These are phyloP conservation scores for Lutraria rhynchaena DNA, from an alignment of 1,140 invertebrate species.

Conservation along the genomic window DNA sequence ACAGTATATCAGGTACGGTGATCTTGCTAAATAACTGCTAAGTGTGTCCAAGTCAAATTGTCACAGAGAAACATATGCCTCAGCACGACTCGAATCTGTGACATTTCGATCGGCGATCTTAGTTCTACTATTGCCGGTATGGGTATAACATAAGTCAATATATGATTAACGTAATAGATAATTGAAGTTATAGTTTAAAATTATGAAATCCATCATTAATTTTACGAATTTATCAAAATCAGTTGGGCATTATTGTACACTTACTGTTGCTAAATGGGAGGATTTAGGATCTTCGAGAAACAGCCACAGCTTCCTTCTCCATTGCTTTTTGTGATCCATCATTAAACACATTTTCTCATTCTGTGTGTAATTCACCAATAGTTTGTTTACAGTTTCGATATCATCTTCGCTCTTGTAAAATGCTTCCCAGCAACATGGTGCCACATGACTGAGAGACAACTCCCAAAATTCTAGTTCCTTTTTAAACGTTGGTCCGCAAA, in stretches of 20 bases:
- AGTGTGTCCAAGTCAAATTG: too few relatives aligned
- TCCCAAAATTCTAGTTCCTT: conserved; percentile 49
- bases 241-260: neutral
- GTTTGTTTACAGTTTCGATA: neutral
- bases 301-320: conserved; percentile 7
- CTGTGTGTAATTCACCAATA: neutral
- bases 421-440: conserved; percentile 46
- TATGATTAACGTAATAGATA: too few relatives aligned
- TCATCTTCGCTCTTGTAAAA: conserved; percentile 30
- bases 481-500: conserved; percentile 66
- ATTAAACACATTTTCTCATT: neutral
- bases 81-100: too few relatives aligned
- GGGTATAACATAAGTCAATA: too few relatives aligned
- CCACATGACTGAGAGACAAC: conserved; percentile 1
- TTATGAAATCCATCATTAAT: too few relatives aligned
- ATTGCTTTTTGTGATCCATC: neutral
- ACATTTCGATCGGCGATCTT: too few relatives aligned
- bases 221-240: too few relatives aligned
- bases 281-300: conserved; percentile 7
- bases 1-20: too few relatives aligned
- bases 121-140: too few relatives aligned
- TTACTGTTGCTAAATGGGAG: neutral
- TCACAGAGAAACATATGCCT: too few relatives aligned
- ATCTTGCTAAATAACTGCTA: too few relatives aligned
- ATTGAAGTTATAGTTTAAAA: too few relatives aligned